Evolutionary conservation across 2,113 vertebrate genomes (phyloP).

Genomic region (Myanophis thanlyinensis): DNA sequence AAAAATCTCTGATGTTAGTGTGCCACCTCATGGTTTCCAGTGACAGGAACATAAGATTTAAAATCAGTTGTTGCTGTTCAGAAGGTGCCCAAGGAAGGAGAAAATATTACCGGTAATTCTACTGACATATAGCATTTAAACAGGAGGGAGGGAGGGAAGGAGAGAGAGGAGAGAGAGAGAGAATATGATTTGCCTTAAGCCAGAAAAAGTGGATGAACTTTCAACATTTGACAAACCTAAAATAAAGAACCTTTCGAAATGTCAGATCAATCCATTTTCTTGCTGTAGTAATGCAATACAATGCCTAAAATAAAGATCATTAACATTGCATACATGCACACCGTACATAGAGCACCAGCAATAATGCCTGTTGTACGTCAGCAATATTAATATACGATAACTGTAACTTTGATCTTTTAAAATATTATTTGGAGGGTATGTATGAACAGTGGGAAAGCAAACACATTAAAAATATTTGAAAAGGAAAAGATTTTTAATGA

Average conservation of each 20-base stretch:
- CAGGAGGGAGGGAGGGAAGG: background rate
- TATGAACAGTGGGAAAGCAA: background rate
- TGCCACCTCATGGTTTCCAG: conserved; percentile 3
- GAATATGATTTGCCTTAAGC: background rate
- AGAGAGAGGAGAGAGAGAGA: background rate
- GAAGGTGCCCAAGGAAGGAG: background rate
- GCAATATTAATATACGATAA: background rate
- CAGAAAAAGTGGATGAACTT: background rate
- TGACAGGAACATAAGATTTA: background rate
- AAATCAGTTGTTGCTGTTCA: background rate
- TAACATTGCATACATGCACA: background rate
- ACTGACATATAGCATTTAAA: background rate
- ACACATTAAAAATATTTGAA: no score
- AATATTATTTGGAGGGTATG: background rate
- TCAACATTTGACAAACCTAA: background rate
- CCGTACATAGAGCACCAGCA: background rate
- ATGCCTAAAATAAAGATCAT: background rate
- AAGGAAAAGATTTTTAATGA: background rate
- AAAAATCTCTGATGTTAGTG: background rate
- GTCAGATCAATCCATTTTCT: background rate
- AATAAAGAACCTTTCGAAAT: background rate
- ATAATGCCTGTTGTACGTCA: background rate
- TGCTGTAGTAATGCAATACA: background rate
- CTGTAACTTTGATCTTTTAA: background rate
- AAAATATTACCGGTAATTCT: background rate